Conservation (phyloP, 1,140 invertebrate genomes). For the Sycobia sp. region DNA sequence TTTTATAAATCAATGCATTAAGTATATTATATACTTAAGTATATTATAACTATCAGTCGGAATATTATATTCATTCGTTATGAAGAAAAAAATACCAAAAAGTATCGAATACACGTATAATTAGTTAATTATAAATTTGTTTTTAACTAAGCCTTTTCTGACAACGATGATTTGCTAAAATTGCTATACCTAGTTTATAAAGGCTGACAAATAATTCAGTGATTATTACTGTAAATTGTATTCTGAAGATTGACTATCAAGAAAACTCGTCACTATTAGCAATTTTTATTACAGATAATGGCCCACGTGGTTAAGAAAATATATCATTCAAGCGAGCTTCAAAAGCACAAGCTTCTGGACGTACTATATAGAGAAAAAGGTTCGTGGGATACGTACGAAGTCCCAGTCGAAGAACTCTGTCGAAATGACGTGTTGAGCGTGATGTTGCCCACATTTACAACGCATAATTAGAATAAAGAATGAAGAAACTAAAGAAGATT, state of each 20-base stretch:
- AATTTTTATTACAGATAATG: conserved; percentile 30
- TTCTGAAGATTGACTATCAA: no score
- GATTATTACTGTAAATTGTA: no score
- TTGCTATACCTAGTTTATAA: no score
- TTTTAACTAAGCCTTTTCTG: no score
- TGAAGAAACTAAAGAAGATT: not conserved
- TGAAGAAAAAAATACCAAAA: no score
- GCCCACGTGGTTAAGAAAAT: conserved; percentile 19
- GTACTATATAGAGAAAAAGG: not conserved
- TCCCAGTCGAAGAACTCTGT: conserved; percentile 6
- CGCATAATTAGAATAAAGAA: no score
- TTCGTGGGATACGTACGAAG: not conserved
- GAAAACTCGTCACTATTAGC: no score
- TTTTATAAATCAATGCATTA: not conserved
- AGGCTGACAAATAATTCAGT: no score
- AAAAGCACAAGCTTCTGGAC: conserved; percentile 5
- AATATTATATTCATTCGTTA: no score
- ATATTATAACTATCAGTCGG: not conserved
- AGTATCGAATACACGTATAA: no score
- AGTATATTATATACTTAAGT: not conserved
- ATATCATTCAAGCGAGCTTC: conserved; percentile 11
- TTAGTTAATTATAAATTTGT: no score
- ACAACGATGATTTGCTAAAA: no score
- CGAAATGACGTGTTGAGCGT: conserved; percentile 12
- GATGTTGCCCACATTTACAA: not conserved